These are phyloP conservation scores for Halictus ligatus DNA, from an alignment of 2,888 invertebrate species.

Conservation along the genomic window DNA sequence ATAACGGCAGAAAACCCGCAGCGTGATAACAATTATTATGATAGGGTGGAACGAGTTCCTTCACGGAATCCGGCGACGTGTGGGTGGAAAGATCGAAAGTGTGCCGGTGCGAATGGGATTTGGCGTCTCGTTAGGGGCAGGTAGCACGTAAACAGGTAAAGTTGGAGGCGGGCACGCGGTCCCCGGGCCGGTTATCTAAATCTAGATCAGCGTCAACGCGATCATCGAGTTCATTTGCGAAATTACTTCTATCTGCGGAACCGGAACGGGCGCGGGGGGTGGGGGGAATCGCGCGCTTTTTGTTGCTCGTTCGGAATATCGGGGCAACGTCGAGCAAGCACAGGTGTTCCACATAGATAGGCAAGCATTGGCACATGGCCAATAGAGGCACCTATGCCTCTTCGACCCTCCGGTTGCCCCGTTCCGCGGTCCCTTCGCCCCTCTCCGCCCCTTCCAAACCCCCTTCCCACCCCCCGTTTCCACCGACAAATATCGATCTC, in stretches of 20 bases:
- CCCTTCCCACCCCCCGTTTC: slow-evolving; percentile 18
- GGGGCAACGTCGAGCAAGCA: slow-evolving; percentile 73
- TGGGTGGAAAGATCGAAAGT: background rate
- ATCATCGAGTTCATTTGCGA: slow-evolving; percentile 45
- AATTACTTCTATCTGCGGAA: slow-evolving; percentile 36
- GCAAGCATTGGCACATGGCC: slow-evolving; percentile 81
- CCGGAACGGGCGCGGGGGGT: background rate
- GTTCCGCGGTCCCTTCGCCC: slow-evolving; percentile 21
- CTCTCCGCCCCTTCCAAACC: background rate
- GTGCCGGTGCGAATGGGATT: background rate
- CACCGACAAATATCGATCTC: slow-evolving; percentile 76
- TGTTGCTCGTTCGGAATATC: slow-evolving; percentile 62
- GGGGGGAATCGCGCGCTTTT: slow-evolving; percentile 43
- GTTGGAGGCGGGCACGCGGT: background rate
- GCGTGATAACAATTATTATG: background rate
- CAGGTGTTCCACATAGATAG: slow-evolving; percentile 83
- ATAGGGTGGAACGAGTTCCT: background rate
- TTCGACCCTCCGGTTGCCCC: slow-evolving; percentile 47
- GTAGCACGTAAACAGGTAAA: slow-evolving; percentile 6
- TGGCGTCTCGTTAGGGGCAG: background rate
- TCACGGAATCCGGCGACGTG: background rate
- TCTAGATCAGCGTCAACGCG: slow-evolving; percentile 17
- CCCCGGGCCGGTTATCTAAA: slow-evolving; percentile 14
- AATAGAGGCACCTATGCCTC: slow-evolving; percentile 79
- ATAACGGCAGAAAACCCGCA: background rate